Base-by-base conservation (phyloP, 1,140 invertebrate genomes). In the Aphidius gifuensis region DNA sequence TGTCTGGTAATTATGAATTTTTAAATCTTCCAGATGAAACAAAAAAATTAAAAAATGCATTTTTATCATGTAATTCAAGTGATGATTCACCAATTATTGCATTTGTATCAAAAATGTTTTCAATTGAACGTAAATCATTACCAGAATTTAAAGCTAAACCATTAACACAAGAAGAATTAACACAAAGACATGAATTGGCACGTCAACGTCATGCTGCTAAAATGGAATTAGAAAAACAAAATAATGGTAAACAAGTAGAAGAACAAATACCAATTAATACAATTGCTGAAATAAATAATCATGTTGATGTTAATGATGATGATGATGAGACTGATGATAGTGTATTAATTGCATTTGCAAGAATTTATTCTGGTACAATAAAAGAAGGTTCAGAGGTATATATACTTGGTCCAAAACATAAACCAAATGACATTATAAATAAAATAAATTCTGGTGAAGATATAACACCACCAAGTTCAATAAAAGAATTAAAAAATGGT, bases 101-200 rank as follows among this genome's bases (percentile, higher is more conserved):
- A 54, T 98, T 94, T 81, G 87, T 99, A 62, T 98, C 96, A 5
- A 99, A 99, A 85, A 95, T 96, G 92, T 92, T 94, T 82, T 86
- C 90, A 61, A 84, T 91, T n/a, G 89, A 91, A 70, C 84, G 83
- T 57, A 86, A 83, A 66, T 79, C 79, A 60, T 71, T 95, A 56
- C 90, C 90, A 1, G 84, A 91, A 71, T 90, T 92, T 72, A 87
- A 84, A 69, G 81, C 85, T 46, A 90, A 89, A 72, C 82, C 85
- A 3, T 75, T 96, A 42, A 93, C 91, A 1, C 73, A 76, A 1
- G 89, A 91, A 74, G 92, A 96, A 78, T 85, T 96, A 72, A 82
- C 85, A 9, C 67, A 84, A 40, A 82, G 92, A 65, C 82, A 89
- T 66, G 89, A 92, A 72, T 80, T 85, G 55, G 89, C 89, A 2